Conservation (phyloP, 2,797 vertebrate species). For the Tokudaia tokunoshimensis region DNA sequence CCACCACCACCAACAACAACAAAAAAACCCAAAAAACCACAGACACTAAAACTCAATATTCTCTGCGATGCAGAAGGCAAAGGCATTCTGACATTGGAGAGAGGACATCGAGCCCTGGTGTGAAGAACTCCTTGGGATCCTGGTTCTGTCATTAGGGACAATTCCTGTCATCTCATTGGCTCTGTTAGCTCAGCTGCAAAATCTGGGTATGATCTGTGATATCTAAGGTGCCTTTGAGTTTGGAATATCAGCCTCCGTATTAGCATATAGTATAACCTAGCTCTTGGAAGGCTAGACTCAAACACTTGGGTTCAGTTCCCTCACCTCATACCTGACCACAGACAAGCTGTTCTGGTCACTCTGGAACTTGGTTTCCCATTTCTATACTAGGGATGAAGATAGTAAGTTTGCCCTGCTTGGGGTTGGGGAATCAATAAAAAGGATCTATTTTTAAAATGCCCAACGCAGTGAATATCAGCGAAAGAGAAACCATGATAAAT, state of each 20-base stretch:
- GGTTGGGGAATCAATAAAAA: background rate
- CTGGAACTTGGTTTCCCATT: background rate
- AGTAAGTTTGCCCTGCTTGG: background rate
- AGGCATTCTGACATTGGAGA: background rate
- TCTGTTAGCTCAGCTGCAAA: constrained; percentile 71
- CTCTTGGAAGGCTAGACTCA: background rate
- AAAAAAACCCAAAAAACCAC: background rate
- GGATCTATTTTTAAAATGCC: background rate
- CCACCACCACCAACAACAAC: background rate
- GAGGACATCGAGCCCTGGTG: background rate
- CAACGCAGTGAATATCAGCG: background rate
- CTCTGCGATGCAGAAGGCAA: background rate
- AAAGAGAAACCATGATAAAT: background rate
- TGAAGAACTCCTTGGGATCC: background rate
- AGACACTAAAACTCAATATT: background rate
- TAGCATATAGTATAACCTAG: accelerated
- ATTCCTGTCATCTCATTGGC: background rate
- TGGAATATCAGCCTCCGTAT: background rate
- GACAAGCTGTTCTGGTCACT: background rate
- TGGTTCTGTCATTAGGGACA: background rate
- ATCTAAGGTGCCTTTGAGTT: background rate
- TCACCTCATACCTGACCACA: background rate
- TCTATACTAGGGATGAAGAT: background rate
- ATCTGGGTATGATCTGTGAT: background rate
- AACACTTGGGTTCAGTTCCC: background rate